Base-by-base conservation (phyloP, 1,140 invertebrate genomes). In the Drosophila nigrodunni region DNA sequence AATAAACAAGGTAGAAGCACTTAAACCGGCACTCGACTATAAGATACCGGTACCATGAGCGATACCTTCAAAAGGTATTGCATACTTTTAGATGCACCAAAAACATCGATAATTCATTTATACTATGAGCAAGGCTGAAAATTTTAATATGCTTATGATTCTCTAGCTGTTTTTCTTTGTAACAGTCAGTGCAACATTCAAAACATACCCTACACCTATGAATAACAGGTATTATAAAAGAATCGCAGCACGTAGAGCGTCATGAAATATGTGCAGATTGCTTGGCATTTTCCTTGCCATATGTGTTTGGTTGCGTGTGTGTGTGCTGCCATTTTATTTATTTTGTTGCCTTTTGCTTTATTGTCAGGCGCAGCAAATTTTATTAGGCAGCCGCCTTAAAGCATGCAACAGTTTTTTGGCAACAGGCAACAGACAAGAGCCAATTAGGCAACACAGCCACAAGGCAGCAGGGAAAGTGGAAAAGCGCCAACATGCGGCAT, bases 401-500 rank as follows among this genome's bases (percentile, higher is more conserved):
- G 86, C 77, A 89, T 89, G 85, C 85, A 89, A 89, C 85, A 89
- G 85, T 88, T 88, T 57, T 87, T 85, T 87, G 59, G 79, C 67
- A 70, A 71, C 76, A 73, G 71, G 65, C 67, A 70, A 34, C 72
- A 73, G 60, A 70, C 79, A 70, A 87, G 72, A 82, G 79, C 82
- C 82, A 86, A 86, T 86, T 86, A 86, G 82, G 83, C 76, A 67
- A 39, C 57, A 39, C 57, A 59, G 70, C 76, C 57, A 55, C 68
- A 79, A 79, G 64, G 64, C 49, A 76, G n/a, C 52, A 18, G 57
- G 34, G 21, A 54, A 44, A 52, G 54, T 37, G 35, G 21, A 39
- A 34, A 30, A 30, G 25, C 25, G 25, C 2, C 25, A 30, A 30
- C 25, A 30, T 13, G 35, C 18, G 39, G 18, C 46, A 57, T 25